Evolutionary conservation across 2,113 vertebrate genomes (phyloP).

Genomic region (Epinephelus moara): DNA sequence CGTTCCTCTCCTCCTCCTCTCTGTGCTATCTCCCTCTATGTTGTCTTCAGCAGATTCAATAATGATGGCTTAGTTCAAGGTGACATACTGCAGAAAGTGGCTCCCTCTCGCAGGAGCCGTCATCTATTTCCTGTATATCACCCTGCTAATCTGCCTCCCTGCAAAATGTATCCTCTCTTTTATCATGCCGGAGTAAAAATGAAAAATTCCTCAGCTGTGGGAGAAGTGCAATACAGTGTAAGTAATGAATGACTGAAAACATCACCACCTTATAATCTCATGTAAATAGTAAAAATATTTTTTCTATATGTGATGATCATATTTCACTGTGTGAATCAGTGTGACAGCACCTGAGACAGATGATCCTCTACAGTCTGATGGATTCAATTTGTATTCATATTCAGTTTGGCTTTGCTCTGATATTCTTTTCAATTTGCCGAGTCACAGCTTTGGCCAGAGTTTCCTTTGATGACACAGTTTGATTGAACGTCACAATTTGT

Average conservation of each 20-base stretch:
- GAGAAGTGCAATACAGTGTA: not conserved
- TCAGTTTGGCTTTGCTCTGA: slow-evolving; percentile 8
- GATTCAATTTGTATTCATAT: slow-evolving; percentile 9
- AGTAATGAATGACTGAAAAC: slow-evolving; percentile 24
- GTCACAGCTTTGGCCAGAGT: slow-evolving; percentile 4
- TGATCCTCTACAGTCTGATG: not conserved
- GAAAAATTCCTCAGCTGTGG: not conserved
- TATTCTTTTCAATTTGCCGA: slow-evolving; percentile 14
- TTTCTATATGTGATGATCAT: not conserved
- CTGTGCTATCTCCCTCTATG: slow-evolving; percentile 8
- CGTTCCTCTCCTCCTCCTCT: not conserved
- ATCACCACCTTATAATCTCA: slow-evolving; percentile 21
- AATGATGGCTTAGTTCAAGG: slow-evolving; percentile 57
- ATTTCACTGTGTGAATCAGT: not conserved
- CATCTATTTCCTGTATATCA: slow-evolving; percentile 42
- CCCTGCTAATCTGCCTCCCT: slow-evolving; percentile 31
- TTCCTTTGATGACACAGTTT: slow-evolving; percentile 18
- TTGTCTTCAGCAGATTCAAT: slow-evolving; percentile 39
- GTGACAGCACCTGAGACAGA: not conserved
- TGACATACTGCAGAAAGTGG: slow-evolving; percentile 46
- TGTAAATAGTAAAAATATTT: not conserved
- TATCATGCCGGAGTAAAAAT: slow-evolving; percentile 1
- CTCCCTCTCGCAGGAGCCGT: slow-evolving; percentile 14
- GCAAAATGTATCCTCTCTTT: slow-evolving; percentile 28
- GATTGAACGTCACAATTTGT: slow-evolving; percentile 12